A percentile compares a stretch with the other conserved stretches of the same genome.
phyloP scores from a whole-genome alignment of 2,888 invertebrate genomes.

The Epirrita christyi region DNA sequence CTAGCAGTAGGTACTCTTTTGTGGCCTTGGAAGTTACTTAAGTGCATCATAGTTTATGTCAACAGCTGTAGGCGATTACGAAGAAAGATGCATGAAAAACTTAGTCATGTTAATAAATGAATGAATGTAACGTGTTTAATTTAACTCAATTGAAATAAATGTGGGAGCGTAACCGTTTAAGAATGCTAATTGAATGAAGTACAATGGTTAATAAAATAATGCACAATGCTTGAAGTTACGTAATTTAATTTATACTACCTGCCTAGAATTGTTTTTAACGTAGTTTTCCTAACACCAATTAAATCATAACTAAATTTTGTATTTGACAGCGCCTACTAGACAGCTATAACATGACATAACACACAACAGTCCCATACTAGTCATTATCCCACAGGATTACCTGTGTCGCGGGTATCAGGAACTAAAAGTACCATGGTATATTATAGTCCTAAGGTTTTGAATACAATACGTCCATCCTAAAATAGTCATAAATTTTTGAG shows the following conservation, averaged over 20 bases:
- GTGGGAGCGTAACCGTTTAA: constrained; percentile 45
- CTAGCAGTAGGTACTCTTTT: too few species aligned
- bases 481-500: too few species aligned
- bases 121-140: constrained; percentile 27
- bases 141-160: constrained; percentile 37
- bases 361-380: too few species aligned
- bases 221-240: constrained; percentile 32
- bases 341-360: too few species aligned
- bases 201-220: constrained; percentile 43
- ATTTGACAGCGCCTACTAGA: too few species aligned
- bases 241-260: constrained; percentile 30
- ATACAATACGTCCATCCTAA: too few species aligned
- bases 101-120: constrained; percentile 20
- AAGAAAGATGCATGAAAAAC: constrained; percentile 10
- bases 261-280: constrained; percentile 17
- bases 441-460: too few species aligned
- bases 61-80: neutral
- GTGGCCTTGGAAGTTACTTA: too few species aligned
- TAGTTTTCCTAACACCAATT: neutral
- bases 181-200: constrained; percentile 47
- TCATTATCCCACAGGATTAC: too few species aligned
- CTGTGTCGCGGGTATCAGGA: too few species aligned
- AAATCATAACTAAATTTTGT: neutral
- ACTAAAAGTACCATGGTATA: too few species aligned
- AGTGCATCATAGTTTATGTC: too few species aligned